phyloP scores from a whole-genome alignment of 2,797 vertebrate species.

The Pogoniulus pusillus region DNA sequence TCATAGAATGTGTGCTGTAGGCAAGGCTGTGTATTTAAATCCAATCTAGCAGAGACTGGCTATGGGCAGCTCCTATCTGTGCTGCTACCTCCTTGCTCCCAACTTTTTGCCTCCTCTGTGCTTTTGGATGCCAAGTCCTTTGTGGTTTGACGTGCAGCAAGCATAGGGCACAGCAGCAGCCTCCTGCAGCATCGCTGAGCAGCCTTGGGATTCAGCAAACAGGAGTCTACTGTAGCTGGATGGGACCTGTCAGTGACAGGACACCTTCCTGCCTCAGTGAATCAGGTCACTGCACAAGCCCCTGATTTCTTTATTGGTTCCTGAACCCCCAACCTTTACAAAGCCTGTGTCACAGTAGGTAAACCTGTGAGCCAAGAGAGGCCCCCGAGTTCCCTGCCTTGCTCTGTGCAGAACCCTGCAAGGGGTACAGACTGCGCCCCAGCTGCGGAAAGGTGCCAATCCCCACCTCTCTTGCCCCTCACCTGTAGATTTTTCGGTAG shows the following conservation, averaged over 20 bases:
- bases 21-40: background rate
- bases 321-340: background rate
- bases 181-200: background rate
- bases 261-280: background rate
- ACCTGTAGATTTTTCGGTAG: slow-evolving; percentile 97
- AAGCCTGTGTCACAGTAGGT: background rate
- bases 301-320: background rate
- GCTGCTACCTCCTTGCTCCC: background rate
- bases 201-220: background rate
- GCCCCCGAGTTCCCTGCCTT: background rate
- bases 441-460: background rate
- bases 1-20: background rate
- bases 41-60: background rate
- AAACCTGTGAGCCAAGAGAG: background rate
- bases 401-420: background rate
- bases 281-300: background rate
- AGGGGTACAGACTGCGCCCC: background rate
- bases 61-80: background rate
- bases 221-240: background rate
- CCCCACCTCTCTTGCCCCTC: background rate
- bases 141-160: background rate
- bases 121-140: background rate
- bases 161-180: background rate
- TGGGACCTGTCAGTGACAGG: background rate
- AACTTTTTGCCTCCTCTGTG: background rate